Evolutionary conservation across 1,140 invertebrate species (phyloP).

Genomic region (Drosophila willistoni): DNA sequence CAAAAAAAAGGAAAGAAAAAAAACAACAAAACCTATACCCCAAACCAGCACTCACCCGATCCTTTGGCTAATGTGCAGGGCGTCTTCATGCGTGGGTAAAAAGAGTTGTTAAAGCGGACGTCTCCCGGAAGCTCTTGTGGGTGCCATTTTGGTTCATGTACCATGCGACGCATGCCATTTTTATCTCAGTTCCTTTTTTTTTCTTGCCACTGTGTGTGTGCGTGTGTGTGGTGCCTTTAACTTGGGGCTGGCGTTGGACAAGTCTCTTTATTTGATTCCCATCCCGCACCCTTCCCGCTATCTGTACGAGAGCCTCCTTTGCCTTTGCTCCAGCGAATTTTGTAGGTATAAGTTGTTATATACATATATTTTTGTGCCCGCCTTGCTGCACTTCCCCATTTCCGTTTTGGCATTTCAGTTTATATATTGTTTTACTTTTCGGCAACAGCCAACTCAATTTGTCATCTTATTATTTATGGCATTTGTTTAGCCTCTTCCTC

Average conservation of each 20-base stretch:
- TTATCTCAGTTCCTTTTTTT: conserved; percentile 66
- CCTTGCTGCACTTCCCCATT: conserved; percentile 28
- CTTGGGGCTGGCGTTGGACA: conserved; percentile 27
- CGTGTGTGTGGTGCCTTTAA: conserved; percentile 45
- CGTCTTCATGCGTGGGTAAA: conserved; percentile 58
- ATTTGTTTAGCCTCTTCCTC: conserved; percentile 18
- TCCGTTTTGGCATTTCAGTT: conserved; percentile 19
- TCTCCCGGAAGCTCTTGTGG: conserved; percentile 77
- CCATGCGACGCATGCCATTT: conserved; percentile 70
- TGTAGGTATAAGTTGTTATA: conserved; percentile 29
- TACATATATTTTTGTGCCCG: neutral
- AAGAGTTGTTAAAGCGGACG: conserved; percentile 77
- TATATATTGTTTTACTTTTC: conserved; percentile 51
- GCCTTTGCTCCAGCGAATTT: conserved; percentile 59
- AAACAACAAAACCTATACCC: neutral
- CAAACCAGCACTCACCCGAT: conserved; percentile 4
- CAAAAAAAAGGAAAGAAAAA: conserved; percentile 3
- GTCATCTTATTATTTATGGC: conserved; percentile 72
- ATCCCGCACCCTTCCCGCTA: neutral
- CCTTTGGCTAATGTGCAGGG: conserved; percentile 64
- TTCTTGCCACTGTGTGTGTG: neutral
- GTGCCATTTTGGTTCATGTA: conserved; percentile 79
- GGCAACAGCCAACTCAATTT: conserved; percentile 60
- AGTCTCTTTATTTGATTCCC: conserved; percentile 18
- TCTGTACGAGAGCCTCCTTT: conserved; percentile 11